Evolutionary conservation across 1,140 invertebrate species (phyloP), one percentile per base, ranked within the genome.

Genomic region (Heliconius hermathena): DNA sequence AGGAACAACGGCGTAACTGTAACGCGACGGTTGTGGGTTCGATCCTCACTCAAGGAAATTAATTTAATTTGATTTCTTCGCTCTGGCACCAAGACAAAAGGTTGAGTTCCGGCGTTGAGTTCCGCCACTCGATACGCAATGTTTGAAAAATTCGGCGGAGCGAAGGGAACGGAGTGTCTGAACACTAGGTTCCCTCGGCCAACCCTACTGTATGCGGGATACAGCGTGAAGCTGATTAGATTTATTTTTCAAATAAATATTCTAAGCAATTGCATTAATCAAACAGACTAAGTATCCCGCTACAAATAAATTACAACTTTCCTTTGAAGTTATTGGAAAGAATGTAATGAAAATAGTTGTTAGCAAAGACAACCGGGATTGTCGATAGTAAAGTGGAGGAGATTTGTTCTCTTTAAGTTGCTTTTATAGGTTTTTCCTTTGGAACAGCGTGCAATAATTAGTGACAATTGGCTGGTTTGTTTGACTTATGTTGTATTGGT

Each of bases 271-370:
- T 20, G 49, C 49, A 57, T 57, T 57, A 57, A 57, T 20, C n/a
- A n/a, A 57, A 57, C n/a, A 22, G n/a, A 57, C 54, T 57, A 57
- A 22, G 54, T 57, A 57, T 57, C 9, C 8, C n/a, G 11, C 3
- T 57, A 20, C 29, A 74, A 73, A 79, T 74, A 72, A 73, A 78
- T 77, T 77, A 71, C 76, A 54, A 38, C 26, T 72, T 71, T 57
- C 73, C 72, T 74, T 60, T 79, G 29, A 38, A 78, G 77, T 60
- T 79, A 79, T 66, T 73, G 71, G 73, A 72, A 22, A 57, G 60
- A 74, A 74, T 73, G 29, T 52, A 80, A 66, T 77, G 71, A 80
- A 80, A 74, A 71, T 70, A 71, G 41, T 70, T 73, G 70, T 46
- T 29, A 71, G 54, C 6, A 66, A 49, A 77, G 72, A 79, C 73